phyloP scores from a whole-genome alignment of 2,113 vertebrate genomes.

The Argyrosomus japonicus region DNA sequence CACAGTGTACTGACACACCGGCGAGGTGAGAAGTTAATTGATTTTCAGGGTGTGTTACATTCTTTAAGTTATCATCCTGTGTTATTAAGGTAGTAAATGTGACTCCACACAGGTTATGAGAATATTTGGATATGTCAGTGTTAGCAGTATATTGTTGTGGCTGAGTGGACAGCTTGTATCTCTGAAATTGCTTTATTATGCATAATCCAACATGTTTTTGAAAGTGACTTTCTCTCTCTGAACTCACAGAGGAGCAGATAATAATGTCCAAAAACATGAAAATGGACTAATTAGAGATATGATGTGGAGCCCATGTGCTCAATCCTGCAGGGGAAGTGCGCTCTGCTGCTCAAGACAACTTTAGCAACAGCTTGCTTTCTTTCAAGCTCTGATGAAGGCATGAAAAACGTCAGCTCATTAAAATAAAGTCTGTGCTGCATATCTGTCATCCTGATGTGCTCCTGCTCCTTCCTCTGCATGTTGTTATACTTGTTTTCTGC shows the following conservation, averaged over 20 bases:
- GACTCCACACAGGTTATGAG: background rate
- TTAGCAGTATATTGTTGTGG: no score
- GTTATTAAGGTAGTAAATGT: background rate
- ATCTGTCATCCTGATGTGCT: background rate
- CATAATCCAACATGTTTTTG: background rate
- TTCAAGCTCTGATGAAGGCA: background rate
- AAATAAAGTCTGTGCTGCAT: background rate
- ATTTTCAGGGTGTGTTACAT: no score
- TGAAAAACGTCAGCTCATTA: background rate
- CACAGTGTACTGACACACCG: no score
- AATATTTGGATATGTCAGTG: no score
- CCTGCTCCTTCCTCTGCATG: background rate
- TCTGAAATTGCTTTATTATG: no score
- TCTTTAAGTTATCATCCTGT: no score
- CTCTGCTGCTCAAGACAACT: background rate
- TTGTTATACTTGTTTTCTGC: background rate
- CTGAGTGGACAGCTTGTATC: no score
- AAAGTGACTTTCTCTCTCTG: background rate
- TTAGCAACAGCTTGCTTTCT: background rate
- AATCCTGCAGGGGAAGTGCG: background rate
- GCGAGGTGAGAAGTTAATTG: no score
- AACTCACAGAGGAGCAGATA: background rate
- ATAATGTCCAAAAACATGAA: background rate
- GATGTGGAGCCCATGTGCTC: background rate
- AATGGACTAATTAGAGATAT: background rate